phyloP scores from a whole-genome alignment of 2,888 invertebrate genomes.

The Nemotelus pantherinus region DNA sequence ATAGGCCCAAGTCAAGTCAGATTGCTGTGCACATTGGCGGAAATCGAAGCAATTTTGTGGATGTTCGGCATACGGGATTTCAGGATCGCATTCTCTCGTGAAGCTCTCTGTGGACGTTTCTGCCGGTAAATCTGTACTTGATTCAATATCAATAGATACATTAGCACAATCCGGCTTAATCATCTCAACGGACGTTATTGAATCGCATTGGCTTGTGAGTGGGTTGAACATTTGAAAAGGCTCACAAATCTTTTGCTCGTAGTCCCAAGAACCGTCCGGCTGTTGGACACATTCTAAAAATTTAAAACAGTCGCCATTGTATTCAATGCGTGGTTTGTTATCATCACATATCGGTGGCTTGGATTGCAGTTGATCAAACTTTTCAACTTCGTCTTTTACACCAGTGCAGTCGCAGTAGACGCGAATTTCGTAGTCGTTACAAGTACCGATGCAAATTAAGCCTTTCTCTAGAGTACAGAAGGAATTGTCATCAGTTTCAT shows the following conservation, averaged over 20 bases:
- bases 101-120: conserved; percentile 26
- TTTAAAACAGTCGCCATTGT: conserved; percentile 73
- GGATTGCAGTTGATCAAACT: conserved; percentile 48
- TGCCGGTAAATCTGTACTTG: background rate
- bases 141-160: conserved; percentile 52
- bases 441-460: conserved; percentile 73
- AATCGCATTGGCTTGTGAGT: conserved; percentile 69
- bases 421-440: conserved; percentile 85
- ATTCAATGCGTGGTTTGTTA: conserved; percentile 69
- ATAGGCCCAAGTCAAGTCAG: conserved; percentile 56
- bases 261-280: conserved; percentile 59
- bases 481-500: conserved; percentile 77
- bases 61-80: conserved; percentile 68
- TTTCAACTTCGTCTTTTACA: background rate
- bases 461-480: conserved; percentile 81
- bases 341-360: conserved; percentile 63
- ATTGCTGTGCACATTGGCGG: conserved; percentile 70
- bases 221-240: conserved; percentile 72
- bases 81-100: conserved; percentile 61
- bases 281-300: conserved; percentile 75
- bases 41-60: conserved; percentile 72
- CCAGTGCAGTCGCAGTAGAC: conserved; percentile 73
- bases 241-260: conserved; percentile 71
- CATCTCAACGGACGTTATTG: conserved; percentile 67
- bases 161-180: conserved; percentile 71